These are phyloP conservation scores for Pandion haliaetus DNA, from an alignment of 2,113 vertebrate species.

Conservation along the genomic window DNA sequence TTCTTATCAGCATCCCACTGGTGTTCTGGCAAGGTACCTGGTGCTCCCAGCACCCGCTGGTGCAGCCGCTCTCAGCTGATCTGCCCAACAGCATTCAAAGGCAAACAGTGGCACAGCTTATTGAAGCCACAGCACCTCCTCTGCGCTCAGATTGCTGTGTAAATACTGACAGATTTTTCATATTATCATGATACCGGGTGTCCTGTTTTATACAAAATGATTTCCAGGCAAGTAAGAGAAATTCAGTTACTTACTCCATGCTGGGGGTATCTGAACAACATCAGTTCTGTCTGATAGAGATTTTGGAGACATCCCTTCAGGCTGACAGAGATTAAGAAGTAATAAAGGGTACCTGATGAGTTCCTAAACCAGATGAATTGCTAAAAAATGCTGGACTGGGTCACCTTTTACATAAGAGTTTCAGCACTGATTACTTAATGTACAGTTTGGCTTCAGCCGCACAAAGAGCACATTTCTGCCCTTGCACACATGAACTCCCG, in stretches of 20 bases:
- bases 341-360: neutral
- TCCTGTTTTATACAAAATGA: neutral
- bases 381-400: neutral
- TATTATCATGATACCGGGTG: neutral
- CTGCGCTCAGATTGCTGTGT: neutral
- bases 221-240: neutral
- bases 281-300: neutral
- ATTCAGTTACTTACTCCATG: neutral
- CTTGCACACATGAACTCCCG: neutral
- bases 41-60: accelerated
- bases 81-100: neutral
- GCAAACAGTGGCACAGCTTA: neutral
- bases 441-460: neutral
- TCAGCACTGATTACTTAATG: neutral
- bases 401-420: neutral
- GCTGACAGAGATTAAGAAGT: neutral
- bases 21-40: neutral
- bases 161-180: neutral
- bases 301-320: neutral
- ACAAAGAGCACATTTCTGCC: neutral
- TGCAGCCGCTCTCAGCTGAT: accelerated
- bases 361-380: neutral
- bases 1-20: neutral
- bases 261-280: neutral
- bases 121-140: neutral